Base-by-base conservation (phyloP, 2,113 vertebrate species). In the Otolemur garnettii region DNA sequence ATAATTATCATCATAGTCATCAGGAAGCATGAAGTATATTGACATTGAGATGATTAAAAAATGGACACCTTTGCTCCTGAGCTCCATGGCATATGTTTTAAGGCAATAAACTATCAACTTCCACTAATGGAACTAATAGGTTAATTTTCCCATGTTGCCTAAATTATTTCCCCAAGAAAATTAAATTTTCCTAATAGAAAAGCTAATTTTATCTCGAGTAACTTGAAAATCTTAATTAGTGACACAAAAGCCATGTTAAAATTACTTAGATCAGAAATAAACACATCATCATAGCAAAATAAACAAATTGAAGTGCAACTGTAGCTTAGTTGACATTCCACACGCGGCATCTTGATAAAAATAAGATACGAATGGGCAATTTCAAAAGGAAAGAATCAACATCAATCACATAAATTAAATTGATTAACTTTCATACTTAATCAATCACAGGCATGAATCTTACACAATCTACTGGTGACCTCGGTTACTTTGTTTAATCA, bases 341-440 rank as follows among this genome's bases (percentile, higher is more conserved):
- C 53, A 93, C 90, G 88, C 78, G 92, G 71, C 94, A 94, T 71
- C 81, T 86, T 96, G 90, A 97, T 96, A 98, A 97, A 98, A 96
- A 85, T 68, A n/a, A 78, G 90, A 97, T 95, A 96, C 45, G n/a
- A 98, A 50, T 9, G 96, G 92, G 92, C 96, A 96, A 95, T 97
- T 98, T 85, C 74, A 82, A 94, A 97, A 97, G 91, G 26, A 98
- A 97, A 97, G 94, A 91, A 97, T 98, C 96, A 97, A 83, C 94
- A 98, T 97, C 77, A 95, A 72, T 98, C 80, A 98, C 93, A 98
- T 74, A 96, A 97, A 98, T 98, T 96, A 96, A 98, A 98, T 96
- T 96, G 96, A 98, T 97, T 97, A 98, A 95, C 97, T 97, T 98
- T 98, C 98, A 98, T 96, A 97, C 91, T 97, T 92, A 92, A 92